A percentile compares a stretch with the other conserved stretches of the same genome.
phyloP scores from a whole-genome alignment of 2,888 invertebrate species.

The Bruchidius siliquastri region DNA sequence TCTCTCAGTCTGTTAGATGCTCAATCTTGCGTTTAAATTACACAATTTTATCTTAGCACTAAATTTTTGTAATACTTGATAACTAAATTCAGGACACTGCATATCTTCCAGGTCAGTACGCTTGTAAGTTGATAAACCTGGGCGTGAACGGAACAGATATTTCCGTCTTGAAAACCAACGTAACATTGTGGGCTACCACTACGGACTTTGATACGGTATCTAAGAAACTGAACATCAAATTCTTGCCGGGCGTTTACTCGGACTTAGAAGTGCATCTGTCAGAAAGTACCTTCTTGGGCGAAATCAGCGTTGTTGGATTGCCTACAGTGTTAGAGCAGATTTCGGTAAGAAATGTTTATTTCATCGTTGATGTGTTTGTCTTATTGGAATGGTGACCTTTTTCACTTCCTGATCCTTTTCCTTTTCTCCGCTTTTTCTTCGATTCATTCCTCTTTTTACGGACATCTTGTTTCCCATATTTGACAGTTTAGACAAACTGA shows the following conservation, averaged over 20 bases:
- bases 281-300: conserved; percentile 27
- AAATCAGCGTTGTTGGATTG: conserved; percentile 51
- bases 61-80: neutral
- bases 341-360: conserved; percentile 40
- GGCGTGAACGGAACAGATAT: conserved; percentile 30
- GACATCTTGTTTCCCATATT: too few relatives aligned
- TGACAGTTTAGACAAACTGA: too few relatives aligned
- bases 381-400: too few relatives aligned
- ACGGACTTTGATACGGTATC: conserved; percentile 33
- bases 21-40: too few relatives aligned
- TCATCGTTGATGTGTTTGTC: too few relatives aligned
- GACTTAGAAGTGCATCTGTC: conserved; percentile 29
- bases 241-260: conserved; percentile 41
- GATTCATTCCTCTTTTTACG: too few relatives aligned
- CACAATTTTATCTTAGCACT: too few relatives aligned
- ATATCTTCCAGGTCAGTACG: conserved; percentile 38
- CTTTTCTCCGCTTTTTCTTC: too few relatives aligned
- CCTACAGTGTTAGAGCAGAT: conserved; percentile 55
- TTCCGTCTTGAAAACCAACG: conserved; percentile 35
- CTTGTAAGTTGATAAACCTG: conserved; percentile 38
- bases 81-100: neutral
- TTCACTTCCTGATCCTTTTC: too few relatives aligned
- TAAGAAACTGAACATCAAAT: conserved; percentile 34
- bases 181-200: conserved; percentile 39
- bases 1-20: too few relatives aligned